Conservation (phyloP, 2,113 vertebrate genomes). For the Amblyopsis rosae region DNA sequence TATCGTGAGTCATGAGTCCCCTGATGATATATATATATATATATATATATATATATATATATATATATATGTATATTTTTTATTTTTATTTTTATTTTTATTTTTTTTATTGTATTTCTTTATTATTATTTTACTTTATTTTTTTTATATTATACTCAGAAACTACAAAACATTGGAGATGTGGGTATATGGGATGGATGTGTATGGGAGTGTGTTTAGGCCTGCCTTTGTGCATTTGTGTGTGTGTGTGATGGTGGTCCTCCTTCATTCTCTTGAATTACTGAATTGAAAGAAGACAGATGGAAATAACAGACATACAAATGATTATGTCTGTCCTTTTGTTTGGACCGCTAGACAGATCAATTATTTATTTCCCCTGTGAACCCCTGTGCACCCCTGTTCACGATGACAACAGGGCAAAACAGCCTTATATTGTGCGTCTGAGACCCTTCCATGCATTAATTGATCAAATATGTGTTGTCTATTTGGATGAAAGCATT, state of each 20-base stretch:
- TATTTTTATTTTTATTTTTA: no score
- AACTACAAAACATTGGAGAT: no score
- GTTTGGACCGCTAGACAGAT: constrained; percentile 67
- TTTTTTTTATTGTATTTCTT: no score
- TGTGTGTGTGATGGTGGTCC: neutral
- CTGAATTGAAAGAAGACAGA: constrained; percentile 51
- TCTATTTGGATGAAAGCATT: neutral
- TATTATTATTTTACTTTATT: no score
- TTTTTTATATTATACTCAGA: no score
- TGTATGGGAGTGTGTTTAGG: neutral
- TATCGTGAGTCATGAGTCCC: no score
- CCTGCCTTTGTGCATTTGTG: neutral
- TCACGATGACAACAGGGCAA: constrained; percentile 39
- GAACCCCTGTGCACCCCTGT: constrained; percentile 3
- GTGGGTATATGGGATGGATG: neutral
- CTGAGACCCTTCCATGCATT: neutral
- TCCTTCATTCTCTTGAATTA: constrained; percentile 33
- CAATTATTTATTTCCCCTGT: constrained; percentile 76
- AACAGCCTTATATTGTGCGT: constrained; percentile 21
- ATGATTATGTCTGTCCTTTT: constrained; percentile 66
- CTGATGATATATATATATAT: no score
- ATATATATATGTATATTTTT: no score
- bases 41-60: no score
- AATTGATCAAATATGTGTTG: neutral
- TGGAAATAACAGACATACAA: constrained; percentile 68